Evolutionary conservation across 2,888 invertebrate genomes (phyloP).

Genomic region (Chrysolina haemoptera): DNA sequence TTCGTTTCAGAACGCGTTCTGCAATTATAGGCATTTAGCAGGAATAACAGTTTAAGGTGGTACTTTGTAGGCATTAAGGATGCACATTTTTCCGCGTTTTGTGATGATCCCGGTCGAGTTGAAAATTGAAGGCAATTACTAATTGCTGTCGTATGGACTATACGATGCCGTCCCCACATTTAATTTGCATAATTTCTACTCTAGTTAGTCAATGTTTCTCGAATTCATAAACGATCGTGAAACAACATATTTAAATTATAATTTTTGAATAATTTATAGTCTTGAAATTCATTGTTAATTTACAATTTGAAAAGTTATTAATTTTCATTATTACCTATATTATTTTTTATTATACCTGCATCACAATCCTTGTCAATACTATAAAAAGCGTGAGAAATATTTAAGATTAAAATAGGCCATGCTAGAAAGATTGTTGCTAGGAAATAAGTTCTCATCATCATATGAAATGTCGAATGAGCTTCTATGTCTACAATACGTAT

Average conservation of each 20-base stretch:
- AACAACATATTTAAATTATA: background rate
- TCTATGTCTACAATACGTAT: too few species aligned
- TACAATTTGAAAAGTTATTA: too few species aligned
- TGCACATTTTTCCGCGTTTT: slow-evolving; percentile 24
- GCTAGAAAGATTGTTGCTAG: too few species aligned
- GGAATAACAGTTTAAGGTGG: slow-evolving; percentile 37
- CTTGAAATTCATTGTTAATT: too few species aligned
- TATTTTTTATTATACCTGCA: too few species aligned
- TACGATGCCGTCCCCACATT: background rate
- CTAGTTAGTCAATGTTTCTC: background rate
- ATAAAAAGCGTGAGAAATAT: too few species aligned
- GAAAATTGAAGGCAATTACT: slow-evolving; percentile 28
- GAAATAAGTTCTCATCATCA: too few species aligned
- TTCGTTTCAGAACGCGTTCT: slow-evolving; percentile 29
- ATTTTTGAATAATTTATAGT: background rate
- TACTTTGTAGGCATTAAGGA: slow-evolving; percentile 39
- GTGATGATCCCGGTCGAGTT: slow-evolving; percentile 10
- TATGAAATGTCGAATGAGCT: too few species aligned
- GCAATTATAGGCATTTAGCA: slow-evolving; percentile 42
- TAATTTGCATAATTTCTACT: slow-evolving; percentile 19
- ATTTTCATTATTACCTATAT: too few species aligned
- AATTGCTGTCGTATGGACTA: slow-evolving; percentile 8
- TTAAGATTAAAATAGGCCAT: too few species aligned
- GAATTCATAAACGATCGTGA: background rate
- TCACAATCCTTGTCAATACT: too few species aligned